Base-by-base conservation (phyloP, 2,888 invertebrate species). In the Brenthis ino region DNA sequence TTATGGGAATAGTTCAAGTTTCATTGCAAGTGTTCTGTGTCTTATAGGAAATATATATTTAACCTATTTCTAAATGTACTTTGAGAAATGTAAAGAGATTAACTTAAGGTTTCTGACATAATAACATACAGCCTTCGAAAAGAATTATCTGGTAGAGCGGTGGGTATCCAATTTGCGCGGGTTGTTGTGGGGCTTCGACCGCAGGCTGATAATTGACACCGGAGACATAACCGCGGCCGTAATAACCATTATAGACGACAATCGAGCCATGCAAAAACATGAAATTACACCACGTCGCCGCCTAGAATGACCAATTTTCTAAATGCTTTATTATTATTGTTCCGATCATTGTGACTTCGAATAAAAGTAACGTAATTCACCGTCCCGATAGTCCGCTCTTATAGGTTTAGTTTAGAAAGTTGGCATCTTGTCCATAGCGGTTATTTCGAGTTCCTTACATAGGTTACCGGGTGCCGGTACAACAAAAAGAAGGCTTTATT, bases 331-430 rank as follows among this genome's bases (percentile, higher is more conserved):
- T 89, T 85, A 85, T 84, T 85, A 86, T 86, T 80, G 82, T 84
- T 78, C 83, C 76, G 73, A 77, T 72, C 78, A 76, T 79, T 80
- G 81, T 82, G 77, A 82, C 77, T 82, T 84, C 72, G 85, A 88
- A 89, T 89, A 89, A 89, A 87, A 89, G 86, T 88, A 87, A 87
- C 83, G 84, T 88, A 88, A 89, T 88, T 88, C 84, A 85, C 85
- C 82, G 82, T 80, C 81, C 81, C 82, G 82, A 87, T 85, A 83
- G 82, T 84, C 78, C 81, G 76, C 78, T 83, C 85, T 89, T 86
- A 88, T 88, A 88, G 89, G 85, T 89, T 89, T 87, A 88, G 89
- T 90, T 91, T 90, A 90, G 91, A 92, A 91, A 91, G 91, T 91
- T 87, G 90, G 86, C 90, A 89, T 89, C 89, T 91, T 90, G 91